Conservation (phyloP, 2,113 vertebrate genomes). For the Oryzias woworae region DNA sequence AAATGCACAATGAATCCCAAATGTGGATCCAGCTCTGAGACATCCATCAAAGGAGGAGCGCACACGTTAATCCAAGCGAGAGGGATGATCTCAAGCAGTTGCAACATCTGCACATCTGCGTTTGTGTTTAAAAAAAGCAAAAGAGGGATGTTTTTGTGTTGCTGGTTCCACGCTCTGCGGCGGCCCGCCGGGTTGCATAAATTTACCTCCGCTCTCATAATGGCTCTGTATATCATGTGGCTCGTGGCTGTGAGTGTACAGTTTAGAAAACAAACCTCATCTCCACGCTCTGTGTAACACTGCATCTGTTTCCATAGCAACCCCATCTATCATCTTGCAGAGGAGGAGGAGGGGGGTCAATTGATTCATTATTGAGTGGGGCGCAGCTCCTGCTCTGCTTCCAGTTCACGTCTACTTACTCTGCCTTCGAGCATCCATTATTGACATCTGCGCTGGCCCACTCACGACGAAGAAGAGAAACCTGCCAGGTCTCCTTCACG, state of each 20-base stretch:
- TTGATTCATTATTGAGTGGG: slow-evolving; percentile 78
- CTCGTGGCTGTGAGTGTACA: slow-evolving; percentile 16
- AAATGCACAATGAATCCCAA: slow-evolving; percentile 30
- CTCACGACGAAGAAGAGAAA: slow-evolving; percentile 58
- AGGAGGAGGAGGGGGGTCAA: slow-evolving; percentile 46
- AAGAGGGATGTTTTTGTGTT: slow-evolving; percentile 25
- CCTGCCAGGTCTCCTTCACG: slow-evolving; percentile 45
- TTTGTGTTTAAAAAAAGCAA: slow-evolving; percentile 10
- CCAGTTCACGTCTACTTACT: slow-evolving; percentile 70
- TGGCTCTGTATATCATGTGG: slow-evolving; percentile 21
- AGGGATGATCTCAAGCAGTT: slow-evolving; percentile 41
- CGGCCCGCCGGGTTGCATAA: slow-evolving; percentile 27
- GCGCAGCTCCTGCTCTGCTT: slow-evolving; percentile 67
- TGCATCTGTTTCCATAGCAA: slow-evolving; percentile 75
- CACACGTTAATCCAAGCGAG: slow-evolving; percentile 14
- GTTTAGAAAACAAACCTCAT: slow-evolving; percentile 44
- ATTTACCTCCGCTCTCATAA: slow-evolving; percentile 1
- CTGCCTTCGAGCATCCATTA: slow-evolving; percentile 72
- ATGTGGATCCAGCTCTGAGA: slow-evolving; percentile 29
- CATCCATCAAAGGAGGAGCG: slow-evolving; percentile 24
- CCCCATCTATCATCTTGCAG: slow-evolving; percentile 68
- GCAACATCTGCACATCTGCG: slow-evolving; percentile 36
- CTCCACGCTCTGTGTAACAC: slow-evolving; percentile 53
- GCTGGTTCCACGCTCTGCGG: slow-evolving; percentile 12
- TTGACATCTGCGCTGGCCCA: slow-evolving; percentile 61